Evolutionary conservation across 2,113 vertebrate species (phyloP).

Genomic region (Nothobranchius kuhntae): DNA sequence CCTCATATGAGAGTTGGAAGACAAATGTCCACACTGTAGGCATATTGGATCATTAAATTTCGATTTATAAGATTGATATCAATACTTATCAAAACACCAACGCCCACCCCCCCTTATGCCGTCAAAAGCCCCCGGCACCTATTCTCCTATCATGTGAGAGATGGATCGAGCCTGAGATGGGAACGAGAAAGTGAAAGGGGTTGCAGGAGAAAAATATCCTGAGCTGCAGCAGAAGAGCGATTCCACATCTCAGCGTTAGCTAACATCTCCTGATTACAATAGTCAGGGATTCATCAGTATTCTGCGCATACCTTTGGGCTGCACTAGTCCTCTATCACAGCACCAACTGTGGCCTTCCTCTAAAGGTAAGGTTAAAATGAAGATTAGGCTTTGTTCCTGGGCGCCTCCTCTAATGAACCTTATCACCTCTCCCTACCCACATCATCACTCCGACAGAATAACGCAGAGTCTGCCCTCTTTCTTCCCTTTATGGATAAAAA

Average conservation of each 20-base stretch:
- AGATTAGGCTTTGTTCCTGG: conserved; percentile 74
- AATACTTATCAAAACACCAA: conserved; percentile 72
- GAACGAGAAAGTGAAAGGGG: conserved; percentile 38
- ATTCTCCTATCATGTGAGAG: conserved; percentile 46
- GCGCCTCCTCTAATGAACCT: conserved; percentile 73
- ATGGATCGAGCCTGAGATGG: conserved; percentile 40
- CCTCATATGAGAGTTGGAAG: conserved; percentile 55
- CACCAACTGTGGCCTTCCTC: conserved; percentile 60
- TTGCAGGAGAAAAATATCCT: conserved; percentile 42
- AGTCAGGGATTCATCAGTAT: conserved; percentile 72
- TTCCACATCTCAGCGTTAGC: conserved; percentile 61
- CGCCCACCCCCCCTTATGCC: conserved; percentile 35
- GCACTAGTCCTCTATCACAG: conserved; percentile 67
- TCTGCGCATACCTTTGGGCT: conserved; percentile 51
- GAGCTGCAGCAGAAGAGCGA: conserved; percentile 39
- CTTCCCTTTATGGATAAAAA: conserved; percentile 33
- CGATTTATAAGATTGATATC: conserved; percentile 73
- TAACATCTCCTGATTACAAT: conserved; percentile 67
- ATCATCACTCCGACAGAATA: conserved; percentile 40
- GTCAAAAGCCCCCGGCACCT: conserved; percentile 49
- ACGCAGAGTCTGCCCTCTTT: conserved; percentile 38
- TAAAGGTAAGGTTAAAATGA: conserved; percentile 79
- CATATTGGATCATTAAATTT: conserved; percentile 67
- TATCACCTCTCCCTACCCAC: conserved; percentile 68
- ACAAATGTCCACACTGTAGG: conserved; percentile 52